These are phyloP conservation scores for Scleropages formosus DNA, from an alignment of 2,797 vertebrate genomes.

Conservation along the genomic window DNA sequence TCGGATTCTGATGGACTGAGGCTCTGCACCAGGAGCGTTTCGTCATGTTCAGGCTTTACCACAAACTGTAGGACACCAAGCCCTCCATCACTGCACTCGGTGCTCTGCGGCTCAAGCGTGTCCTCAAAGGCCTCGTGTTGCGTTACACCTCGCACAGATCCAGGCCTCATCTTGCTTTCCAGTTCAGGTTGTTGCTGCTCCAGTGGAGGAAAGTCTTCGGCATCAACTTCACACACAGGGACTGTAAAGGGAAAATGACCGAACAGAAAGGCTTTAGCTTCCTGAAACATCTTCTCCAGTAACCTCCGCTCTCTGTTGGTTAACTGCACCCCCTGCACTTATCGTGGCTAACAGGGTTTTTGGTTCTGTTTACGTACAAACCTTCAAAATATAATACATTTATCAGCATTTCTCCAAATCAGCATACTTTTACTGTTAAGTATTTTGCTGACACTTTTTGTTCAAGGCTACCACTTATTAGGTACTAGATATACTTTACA, in stretches of 20 bases:
- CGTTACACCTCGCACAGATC: constrained; percentile 4
- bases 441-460: too few species aligned
- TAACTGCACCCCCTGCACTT: too few species aligned
- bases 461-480: too few species aligned
- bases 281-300: not conserved
- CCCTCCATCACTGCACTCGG: constrained; percentile 21
- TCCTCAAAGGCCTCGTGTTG: not conserved
- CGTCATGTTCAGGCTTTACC: constrained; percentile 53
- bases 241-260: constrained; percentile 2
- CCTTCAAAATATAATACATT: too few species aligned
- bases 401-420: too few species aligned
- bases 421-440: too few species aligned
- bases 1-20: constrained; percentile 22
- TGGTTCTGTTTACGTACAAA: too few species aligned
- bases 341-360: too few species aligned
- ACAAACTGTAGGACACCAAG: constrained; percentile 13
- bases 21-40: constrained; percentile 23
- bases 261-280: not conserved
- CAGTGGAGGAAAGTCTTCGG: not conserved
- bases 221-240: not conserved
- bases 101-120: constrained; percentile 11
- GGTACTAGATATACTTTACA: too few species aligned
- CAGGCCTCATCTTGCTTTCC: not conserved
- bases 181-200: not conserved
- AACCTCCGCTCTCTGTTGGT: not conserved